phyloP scores from a whole-genome alignment of 1,140 invertebrate species.

The Bombus confusus region DNA sequence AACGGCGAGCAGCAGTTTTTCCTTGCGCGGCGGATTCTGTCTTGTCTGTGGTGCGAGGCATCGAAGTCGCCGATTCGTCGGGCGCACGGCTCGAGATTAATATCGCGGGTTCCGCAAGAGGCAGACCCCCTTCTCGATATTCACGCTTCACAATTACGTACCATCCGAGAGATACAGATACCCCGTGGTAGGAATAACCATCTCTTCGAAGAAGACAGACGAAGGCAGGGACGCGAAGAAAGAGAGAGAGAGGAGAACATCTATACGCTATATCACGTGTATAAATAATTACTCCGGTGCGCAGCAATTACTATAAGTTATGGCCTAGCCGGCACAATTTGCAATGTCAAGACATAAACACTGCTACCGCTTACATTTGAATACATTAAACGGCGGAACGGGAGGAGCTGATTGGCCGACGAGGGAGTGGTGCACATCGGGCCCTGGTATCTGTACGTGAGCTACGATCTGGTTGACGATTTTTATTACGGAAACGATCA shows the following conservation, averaged over 20 bases:
- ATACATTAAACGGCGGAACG: conserved; percentile 78
- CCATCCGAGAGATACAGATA: conserved; percentile 44
- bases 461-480: conserved; percentile 82
- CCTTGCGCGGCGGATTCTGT: conserved; percentile 26
- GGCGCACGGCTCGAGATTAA: conserved; percentile 55
- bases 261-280: conserved; percentile 77
- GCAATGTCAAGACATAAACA: conserved; percentile 84
- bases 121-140: conserved; percentile 50
- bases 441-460: conserved; percentile 75
- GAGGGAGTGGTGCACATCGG: conserved; percentile 55
- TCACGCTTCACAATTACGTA: conserved; percentile 49
- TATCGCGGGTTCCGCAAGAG: conserved; percentile 58
- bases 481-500: conserved; percentile 77
- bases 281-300: conserved; percentile 82
- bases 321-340: conserved; percentile 82
- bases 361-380: conserved; percentile 83
- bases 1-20: conserved; percentile 5
- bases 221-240: not conserved
- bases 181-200: conserved; percentile 50
- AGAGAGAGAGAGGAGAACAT: not conserved
- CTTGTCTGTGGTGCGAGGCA: conserved; percentile 59
- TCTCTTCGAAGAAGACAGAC: not conserved
- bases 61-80: conserved; percentile 68
- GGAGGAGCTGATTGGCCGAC: conserved; percentile 75
- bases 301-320: conserved; percentile 83